Conservation (phyloP, 2,113 vertebrate genomes). For the Pholis gunnellus region DNA sequence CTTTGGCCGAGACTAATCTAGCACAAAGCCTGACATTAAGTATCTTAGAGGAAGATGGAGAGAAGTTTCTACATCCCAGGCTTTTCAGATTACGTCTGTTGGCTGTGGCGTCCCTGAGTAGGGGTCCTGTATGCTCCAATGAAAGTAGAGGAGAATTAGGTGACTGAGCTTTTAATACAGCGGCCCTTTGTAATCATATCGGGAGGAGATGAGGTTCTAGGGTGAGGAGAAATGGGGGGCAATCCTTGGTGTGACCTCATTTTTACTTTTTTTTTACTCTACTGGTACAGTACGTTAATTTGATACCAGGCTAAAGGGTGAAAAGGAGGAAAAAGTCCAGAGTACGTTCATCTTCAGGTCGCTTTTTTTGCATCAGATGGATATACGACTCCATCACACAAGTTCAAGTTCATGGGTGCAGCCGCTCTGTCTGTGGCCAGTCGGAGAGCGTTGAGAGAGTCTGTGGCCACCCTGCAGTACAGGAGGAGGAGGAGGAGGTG, state of each 20-base stretch:
- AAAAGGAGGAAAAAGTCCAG: background rate
- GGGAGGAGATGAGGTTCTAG: conserved; percentile 60
- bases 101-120: conserved; percentile 59
- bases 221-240: conserved; percentile 51
- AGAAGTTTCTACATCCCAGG: conserved; percentile 71
- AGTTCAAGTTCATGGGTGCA: conserved; percentile 78
- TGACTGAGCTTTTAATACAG: conserved; percentile 78
- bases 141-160: conserved; percentile 74
- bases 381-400: background rate
- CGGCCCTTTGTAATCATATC: conserved; percentile 71
- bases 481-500: conserved; percentile 40
- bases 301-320: background rate
- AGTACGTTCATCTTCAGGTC: background rate
- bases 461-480: conserved; percentile 63
- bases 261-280: conserved; percentile 30
- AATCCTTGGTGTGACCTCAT: conserved; percentile 66
- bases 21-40: conserved; percentile 77
- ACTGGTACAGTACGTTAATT: background rate
- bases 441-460: conserved; percentile 44
- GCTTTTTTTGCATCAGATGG: background rate
- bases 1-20: conserved; percentile 78
- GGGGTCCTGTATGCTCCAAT: conserved; percentile 65
- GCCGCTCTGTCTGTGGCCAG: conserved; percentile 43
- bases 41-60: conserved; percentile 80
- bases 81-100: conserved; percentile 79